Percentiles rank a stretch among this genome's conserved stretches.
Conservation (phyloP, 2,888 invertebrate species). For the Agriopis leucophaearia region DNA sequence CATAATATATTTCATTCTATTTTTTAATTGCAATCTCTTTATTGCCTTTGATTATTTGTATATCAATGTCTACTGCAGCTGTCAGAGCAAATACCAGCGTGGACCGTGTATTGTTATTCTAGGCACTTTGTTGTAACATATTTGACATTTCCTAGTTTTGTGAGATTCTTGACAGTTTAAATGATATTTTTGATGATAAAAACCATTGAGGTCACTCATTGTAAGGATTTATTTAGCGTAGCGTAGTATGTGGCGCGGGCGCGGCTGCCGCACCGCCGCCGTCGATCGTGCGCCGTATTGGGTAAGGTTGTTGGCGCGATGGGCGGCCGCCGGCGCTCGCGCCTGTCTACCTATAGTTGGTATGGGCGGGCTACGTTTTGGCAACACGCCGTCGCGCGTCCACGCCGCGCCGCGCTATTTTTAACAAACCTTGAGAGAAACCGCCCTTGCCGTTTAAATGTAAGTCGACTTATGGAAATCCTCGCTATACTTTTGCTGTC, state of each 20-base stretch:
- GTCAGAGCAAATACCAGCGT: too few species aligned
- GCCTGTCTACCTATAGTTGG: conserved; percentile 61
- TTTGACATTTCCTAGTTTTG: too few species aligned
- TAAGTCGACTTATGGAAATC: conserved; percentile 61
- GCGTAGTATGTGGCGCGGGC: conserved; percentile 28
- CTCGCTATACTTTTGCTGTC: conserved; percentile 50
- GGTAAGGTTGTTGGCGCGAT: conserved; percentile 65
- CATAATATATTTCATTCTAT: too few species aligned
- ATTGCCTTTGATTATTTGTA: too few species aligned
- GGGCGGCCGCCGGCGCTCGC: conserved; percentile 56
- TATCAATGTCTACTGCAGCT: too few species aligned
- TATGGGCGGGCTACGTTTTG: conserved; percentile 80
- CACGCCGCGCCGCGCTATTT: conserved; percentile 69
- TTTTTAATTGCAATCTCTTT: too few species aligned
- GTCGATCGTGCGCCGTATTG: conserved; percentile 61
- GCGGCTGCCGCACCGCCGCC: conserved; percentile 36
- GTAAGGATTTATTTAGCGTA: not conserved
- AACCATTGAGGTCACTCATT: not conserved
- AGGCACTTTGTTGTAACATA: not conserved
- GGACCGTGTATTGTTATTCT: too few species aligned
- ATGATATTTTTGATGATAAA: not conserved
- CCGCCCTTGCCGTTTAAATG: conserved; percentile 80
- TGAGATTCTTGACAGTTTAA: too few species aligned
- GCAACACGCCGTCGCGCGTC: conserved; percentile 71
- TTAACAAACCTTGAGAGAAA: conserved; percentile 83